Conservation (phyloP, 2,113 vertebrate species). For the Heloderma charlesbogerti region DNA sequence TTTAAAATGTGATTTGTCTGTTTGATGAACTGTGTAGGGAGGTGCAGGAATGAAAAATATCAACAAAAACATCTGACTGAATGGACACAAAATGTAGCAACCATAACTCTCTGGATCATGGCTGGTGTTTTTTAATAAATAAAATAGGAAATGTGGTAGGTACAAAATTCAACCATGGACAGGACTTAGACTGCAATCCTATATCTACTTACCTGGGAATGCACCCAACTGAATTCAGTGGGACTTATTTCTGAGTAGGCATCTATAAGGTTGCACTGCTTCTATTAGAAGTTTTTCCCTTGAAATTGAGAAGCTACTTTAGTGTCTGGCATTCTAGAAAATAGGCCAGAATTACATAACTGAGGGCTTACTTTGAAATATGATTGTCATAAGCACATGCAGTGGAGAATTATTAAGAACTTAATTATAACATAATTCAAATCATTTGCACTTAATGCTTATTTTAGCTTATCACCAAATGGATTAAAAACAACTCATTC, state of each 20-base stretch:
- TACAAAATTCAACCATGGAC: not conserved
- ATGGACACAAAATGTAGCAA: not conserved
- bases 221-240: not conserved
- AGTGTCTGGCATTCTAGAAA: not conserved
- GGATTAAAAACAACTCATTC: not conserved
- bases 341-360: not conserved
- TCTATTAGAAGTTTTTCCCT: not conserved
- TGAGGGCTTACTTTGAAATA: conserved; percentile 18
- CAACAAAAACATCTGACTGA: not conserved
- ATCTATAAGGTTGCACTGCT: not conserved
- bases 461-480: conserved; percentile 1
- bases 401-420: not conserved
- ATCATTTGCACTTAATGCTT: not conserved
- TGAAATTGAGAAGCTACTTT: not conserved
- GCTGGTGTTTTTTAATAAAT: not conserved
- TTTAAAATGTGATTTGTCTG: not conserved
- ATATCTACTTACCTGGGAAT: not conserved
- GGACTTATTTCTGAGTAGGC: not conserved
- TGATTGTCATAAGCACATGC: not conserved
- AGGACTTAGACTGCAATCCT: not conserved
- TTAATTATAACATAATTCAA: conserved; percentile 6
- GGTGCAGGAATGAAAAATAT: not conserved
- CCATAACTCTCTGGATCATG: not conserved
- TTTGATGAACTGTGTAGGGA: not conserved
- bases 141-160: not conserved